These are phyloP conservation scores for Campylomormyrus numenius DNA, from an alignment of 2,113 vertebrate genomes.

Conservation along the genomic window DNA sequence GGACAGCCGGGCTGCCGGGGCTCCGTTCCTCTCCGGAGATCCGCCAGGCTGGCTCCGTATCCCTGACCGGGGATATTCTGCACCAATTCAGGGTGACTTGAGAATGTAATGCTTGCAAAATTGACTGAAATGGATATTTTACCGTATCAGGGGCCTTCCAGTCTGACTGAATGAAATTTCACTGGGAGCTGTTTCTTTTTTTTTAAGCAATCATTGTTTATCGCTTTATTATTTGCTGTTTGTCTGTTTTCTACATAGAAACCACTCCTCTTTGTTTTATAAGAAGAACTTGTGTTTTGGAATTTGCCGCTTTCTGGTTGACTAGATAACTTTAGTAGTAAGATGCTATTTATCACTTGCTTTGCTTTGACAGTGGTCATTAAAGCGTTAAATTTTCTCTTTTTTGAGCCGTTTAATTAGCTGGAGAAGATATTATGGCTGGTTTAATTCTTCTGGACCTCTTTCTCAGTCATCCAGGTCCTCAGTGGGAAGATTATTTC, in stretches of 20 bases:
- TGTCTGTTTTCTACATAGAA: neutral
- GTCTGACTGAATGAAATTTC: neutral
- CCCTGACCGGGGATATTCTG: neutral
- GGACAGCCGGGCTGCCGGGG: neutral
- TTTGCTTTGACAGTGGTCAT: neutral
- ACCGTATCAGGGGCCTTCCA: neutral
- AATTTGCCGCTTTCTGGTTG: neutral
- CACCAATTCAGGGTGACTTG: neutral
- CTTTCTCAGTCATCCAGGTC: constrained; percentile 40
- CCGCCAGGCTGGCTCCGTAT: neutral
- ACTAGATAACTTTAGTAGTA: neutral
- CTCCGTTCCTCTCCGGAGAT: neutral
- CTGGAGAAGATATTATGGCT: constrained; percentile 44
- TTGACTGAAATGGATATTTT: neutral
- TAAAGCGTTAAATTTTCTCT: constrained; percentile 22
- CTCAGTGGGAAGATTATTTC: constrained; percentile 56
- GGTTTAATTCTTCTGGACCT: constrained; percentile 49
- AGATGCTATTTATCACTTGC: neutral
- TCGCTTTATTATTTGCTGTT: neutral
- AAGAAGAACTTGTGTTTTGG: neutral
- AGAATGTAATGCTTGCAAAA: neutral
- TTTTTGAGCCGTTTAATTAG: constrained; percentile 52
- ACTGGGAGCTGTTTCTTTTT: neutral
- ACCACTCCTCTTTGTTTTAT: neutral
- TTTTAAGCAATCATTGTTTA: neutral